Percentiles rank a stretch among this genome's conserved stretches.
Evolutionary conservation across 2,113 vertebrate species (phyloP).

Genomic region (Malurus alboscapulatus): DNA sequence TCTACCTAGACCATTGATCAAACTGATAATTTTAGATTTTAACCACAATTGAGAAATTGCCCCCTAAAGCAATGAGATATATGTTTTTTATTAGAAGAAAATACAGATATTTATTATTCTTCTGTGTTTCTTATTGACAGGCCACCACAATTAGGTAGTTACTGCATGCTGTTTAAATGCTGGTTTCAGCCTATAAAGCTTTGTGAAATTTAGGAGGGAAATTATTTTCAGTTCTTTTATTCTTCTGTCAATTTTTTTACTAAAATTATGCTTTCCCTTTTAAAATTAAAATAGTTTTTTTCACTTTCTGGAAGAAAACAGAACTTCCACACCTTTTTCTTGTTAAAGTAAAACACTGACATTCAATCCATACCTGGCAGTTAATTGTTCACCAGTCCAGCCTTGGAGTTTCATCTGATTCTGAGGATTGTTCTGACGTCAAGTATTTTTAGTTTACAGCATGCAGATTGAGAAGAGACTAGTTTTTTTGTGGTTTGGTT

Average conservation of each 20-base stretch:
- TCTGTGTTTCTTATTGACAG: background rate
- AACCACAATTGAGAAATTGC: background rate
- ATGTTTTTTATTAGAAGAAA: background rate
- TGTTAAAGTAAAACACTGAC: background rate
- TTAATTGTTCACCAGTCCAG: background rate
- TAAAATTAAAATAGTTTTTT: background rate
- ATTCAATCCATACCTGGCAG: background rate
- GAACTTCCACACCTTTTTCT: background rate
- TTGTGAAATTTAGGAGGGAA: background rate
- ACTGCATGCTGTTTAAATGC: background rate
- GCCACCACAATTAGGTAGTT: background rate
- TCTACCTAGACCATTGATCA: slow-evolving; percentile 57
- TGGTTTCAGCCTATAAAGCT: background rate
- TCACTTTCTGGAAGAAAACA: background rate
- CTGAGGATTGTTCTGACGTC: background rate
- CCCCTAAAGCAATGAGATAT: background rate
- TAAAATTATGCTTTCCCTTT: background rate
- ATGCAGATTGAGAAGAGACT: background rate
- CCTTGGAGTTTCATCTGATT: background rate
- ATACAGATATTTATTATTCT: background rate
- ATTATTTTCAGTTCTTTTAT: background rate
- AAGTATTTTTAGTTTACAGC: background rate
- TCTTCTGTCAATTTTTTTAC: background rate
- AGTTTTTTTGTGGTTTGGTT: too few relatives aligned
- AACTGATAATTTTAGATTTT: slow-evolving; percentile 40